A percentile compares a stretch with the other conserved stretches of the same genome.
phyloP scores from a whole-genome alignment of 1,140 invertebrate genomes.

The Eciton burchellii region DNA sequence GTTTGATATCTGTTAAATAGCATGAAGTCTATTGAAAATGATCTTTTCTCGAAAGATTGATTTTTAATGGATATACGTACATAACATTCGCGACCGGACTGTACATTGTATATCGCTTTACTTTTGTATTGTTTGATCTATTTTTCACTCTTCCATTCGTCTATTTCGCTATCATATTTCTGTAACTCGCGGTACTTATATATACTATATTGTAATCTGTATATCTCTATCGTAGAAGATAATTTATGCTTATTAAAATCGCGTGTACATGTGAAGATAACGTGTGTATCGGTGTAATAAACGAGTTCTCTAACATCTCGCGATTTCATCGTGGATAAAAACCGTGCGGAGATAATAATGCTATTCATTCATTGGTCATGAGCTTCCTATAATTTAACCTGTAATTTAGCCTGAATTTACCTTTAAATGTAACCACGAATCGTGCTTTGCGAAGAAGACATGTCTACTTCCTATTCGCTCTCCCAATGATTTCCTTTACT shows the following conservation, averaged over 20 bases:
- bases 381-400: slow-evolving; percentile 55
- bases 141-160: slow-evolving; percentile 50
- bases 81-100: slow-evolving; percentile 53
- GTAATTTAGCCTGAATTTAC: slow-evolving; percentile 18
- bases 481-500: slow-evolving; percentile 32
- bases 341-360: slow-evolving; percentile 18
- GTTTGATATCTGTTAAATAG: neutral
- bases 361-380: slow-evolving; percentile 31
- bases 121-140: slow-evolving; percentile 64
- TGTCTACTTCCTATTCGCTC: neutral
- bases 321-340: neutral
- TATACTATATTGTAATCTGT: slow-evolving; percentile 29
- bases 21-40: neutral
- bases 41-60: neutral
- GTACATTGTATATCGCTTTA: slow-evolving; percentile 68
- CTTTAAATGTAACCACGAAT: slow-evolving; percentile 13
- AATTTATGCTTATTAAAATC: slow-evolving; percentile 41
- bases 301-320: slow-evolving; percentile 35
- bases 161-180: slow-evolving; percentile 50
- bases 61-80: slow-evolving; percentile 66
- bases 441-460: slow-evolving; percentile 11
- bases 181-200: slow-evolving; percentile 52
- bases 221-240: slow-evolving; percentile 24
- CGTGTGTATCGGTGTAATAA: slow-evolving; percentile 22
- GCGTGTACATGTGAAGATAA: slow-evolving; percentile 32